These are phyloP conservation scores for Spodoptera littoralis DNA, from an alignment of 2,888 invertebrate species.

Conservation along the genomic window DNA sequence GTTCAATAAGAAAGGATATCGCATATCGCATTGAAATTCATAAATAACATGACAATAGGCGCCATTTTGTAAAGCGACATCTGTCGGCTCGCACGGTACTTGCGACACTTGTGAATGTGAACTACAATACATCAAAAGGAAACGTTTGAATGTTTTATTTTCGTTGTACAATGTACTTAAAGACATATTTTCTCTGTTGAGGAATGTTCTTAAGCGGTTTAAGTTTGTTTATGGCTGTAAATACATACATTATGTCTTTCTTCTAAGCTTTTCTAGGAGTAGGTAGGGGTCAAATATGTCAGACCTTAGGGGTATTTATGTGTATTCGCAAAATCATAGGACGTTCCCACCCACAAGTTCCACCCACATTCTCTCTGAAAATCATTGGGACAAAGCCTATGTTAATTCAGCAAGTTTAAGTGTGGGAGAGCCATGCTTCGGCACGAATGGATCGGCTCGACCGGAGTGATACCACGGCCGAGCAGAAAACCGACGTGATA, in stretches of 20 bases:
- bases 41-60: constrained; percentile 69
- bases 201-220: constrained; percentile 8
- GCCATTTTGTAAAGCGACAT: constrained; percentile 59
- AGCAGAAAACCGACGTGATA: too few relatives aligned
- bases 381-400: too few relatives aligned
- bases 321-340: too few relatives aligned
- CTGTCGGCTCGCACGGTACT: constrained; percentile 64
- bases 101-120: constrained; percentile 40
- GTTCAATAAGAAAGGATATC: constrained; percentile 46
- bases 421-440: too few relatives aligned
- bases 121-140: constrained; percentile 65
- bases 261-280: too few relatives aligned
- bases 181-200: constrained; percentile 12
- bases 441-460: too few relatives aligned
- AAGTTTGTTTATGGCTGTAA: neutral
- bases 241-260: neutral
- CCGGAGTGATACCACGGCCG: too few relatives aligned
- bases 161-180: constrained; percentile 37
- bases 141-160: constrained; percentile 42
- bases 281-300: too few relatives aligned
- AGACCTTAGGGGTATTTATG: too few relatives aligned
- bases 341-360: too few relatives aligned
- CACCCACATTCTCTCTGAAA: too few relatives aligned
- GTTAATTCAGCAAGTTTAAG: too few relatives aligned
- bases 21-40: constrained; percentile 56